Evolutionary conservation across 1,140 invertebrate species (phyloP), one percentile per base, ranked within the genome.

Genomic region (Charaxes varanes): DNA sequence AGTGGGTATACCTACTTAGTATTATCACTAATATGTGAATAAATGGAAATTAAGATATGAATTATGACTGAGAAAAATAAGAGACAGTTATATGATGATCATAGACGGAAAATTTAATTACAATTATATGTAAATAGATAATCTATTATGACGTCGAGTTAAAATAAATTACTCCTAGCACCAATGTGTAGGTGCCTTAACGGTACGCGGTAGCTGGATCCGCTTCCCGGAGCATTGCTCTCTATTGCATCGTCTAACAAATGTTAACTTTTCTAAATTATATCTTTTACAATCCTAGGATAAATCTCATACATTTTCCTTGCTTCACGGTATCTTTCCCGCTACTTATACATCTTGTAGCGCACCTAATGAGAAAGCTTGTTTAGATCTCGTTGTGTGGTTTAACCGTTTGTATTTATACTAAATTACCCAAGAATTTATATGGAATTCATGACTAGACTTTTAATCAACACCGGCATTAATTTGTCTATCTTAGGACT

Each of bases 181-280:
- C 14, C 7, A 28, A 28, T 28, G 27, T n/a, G 12, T 15, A 31
- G 12, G 13, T 16, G 17, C 19, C 31, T 46, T 34, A 10, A 15
- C 18, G 14, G 16, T 41, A 6, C 23, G 33, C 46, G 22, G 46
- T 26, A 48, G 45, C 45, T 21, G 32, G 45, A 41, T 15, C 16
- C 16, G 32, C 42, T 51, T 45, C 41, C 48, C 28, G 36, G 36
- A 32, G 41, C 49, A 41, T 37, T 42, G 42, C 38, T 46, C 42
- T 45, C 15, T 41, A 44, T 40, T 37, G n/a, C n/a, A n/a, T 45
- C 35, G 19, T 50, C 42, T 41, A 45, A 37, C 37, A 43, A 48
- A 49, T 49, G 46, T 49, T 49, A 43, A 43, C 46, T 45, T 40
- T 49, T 43, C 40, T 49, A 49, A 49, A 49, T 49, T 43, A 49